A percentile compares a stretch with the other conserved stretches of the same genome.
phyloP scores from a whole-genome alignment of 2,113 vertebrate species.

The Myotis brandtii region DNA sequence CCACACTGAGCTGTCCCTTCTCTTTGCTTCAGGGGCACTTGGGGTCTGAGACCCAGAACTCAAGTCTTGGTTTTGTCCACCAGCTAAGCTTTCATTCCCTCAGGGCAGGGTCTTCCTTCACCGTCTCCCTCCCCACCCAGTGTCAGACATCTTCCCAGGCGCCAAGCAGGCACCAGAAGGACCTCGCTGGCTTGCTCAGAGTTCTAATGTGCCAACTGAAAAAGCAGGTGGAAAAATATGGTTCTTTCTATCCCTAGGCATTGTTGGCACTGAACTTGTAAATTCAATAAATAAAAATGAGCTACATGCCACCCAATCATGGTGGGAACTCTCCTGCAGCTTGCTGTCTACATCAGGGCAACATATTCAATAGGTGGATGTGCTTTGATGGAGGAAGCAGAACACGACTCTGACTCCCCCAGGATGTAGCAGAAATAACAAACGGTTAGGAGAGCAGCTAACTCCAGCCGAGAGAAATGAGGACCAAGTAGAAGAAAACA shows the following conservation, averaged over 20 bases:
- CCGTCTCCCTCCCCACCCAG: rapidly evolving
- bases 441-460: background rate
- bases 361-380: background rate
- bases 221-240: background rate
- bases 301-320: background rate
- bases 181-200: background rate
- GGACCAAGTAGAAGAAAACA: background rate
- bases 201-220: background rate
- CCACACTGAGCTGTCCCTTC: background rate
- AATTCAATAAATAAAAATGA: background rate
- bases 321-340: background rate
- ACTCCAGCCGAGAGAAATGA: background rate
- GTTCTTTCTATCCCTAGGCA: background rate
- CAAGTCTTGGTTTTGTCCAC: background rate
- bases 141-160: background rate
- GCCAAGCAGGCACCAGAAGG: background rate
- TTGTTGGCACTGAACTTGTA: background rate
- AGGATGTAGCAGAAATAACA: background rate
- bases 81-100: background rate
- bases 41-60: background rate
- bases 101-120: background rate
- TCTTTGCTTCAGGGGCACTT: background rate
- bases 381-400: background rate
- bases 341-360: background rate
- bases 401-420: background rate